Conservation (phyloP, 1,140 invertebrate species). For the Dryas iulia region DNA sequence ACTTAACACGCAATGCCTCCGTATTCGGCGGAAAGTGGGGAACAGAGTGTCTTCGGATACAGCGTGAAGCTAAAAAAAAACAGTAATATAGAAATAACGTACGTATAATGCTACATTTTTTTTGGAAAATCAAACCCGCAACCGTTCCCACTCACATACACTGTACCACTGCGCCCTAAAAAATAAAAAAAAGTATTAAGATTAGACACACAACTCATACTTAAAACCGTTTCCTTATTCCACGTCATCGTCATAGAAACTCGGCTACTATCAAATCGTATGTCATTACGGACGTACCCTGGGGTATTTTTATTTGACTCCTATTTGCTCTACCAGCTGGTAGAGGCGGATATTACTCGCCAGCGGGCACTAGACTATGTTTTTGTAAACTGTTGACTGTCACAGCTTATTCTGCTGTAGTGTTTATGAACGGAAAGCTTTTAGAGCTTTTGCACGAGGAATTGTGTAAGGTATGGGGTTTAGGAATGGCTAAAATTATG, state of each 20-base stretch:
- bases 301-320: background rate
- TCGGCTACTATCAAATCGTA: background rate
- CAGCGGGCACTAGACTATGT: conserved; percentile 18
- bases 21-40: too few relatives aligned
- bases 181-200: background rate
- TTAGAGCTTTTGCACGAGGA: background rate
- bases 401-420: conserved; percentile 6
- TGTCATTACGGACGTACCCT: background rate
- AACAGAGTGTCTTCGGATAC: too few relatives aligned
- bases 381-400: conserved; percentile 17
- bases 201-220: background rate
- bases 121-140: too few relatives aligned
- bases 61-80: too few relatives aligned
- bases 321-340: background rate
- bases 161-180: too few relatives aligned
- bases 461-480: background rate
- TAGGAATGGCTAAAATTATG: too few relatives aligned
- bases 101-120: too few relatives aligned
- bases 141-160: too few relatives aligned
- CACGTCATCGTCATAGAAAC: background rate
- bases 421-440: background rate
- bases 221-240: background rate
- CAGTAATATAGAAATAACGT: too few relatives aligned
- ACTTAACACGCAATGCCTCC: too few relatives aligned
- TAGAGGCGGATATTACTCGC: conserved; percentile 33